Conservation (phyloP, 2,113 vertebrate genomes). For the Scolopax mira region DNA sequence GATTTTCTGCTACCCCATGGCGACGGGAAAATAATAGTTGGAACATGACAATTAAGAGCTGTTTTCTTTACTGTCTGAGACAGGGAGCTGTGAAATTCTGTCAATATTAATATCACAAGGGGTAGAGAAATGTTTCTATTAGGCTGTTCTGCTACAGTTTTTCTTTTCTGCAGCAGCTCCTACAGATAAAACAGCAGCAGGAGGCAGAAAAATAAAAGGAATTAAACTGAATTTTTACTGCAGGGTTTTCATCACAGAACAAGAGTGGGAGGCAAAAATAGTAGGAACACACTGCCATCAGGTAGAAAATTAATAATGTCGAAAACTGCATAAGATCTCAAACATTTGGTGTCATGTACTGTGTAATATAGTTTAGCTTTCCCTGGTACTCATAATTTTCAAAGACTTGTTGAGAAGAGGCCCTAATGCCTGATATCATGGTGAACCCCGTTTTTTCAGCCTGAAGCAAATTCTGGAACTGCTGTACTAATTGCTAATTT, state of each 20-base stretch:
- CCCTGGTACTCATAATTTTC: not conserved
- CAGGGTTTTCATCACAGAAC: conserved; percentile 17
- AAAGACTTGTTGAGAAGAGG: not conserved
- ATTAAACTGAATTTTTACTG: conserved; percentile 20
- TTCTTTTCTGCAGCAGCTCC: not conserved
- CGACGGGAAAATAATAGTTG: not conserved
- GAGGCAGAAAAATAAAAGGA: conserved; percentile 22
- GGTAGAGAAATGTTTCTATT: conserved; percentile 2
- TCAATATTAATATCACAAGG: not conserved
- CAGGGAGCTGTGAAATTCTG: not conserved
- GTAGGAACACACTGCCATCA: not conserved
- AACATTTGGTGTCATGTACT: not conserved
- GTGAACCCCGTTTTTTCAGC: not conserved
- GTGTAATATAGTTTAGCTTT: not conserved
- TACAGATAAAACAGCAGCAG: conserved; percentile 24
- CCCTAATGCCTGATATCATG: not conserved
- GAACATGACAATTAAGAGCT: conserved; percentile 10
- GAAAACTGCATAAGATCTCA: not conserved
- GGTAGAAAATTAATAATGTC: conserved; percentile 31
- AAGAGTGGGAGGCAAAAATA: conserved; percentile 41
- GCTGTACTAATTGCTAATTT: not conserved
- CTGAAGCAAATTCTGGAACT: not conserved
- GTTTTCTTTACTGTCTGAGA: conserved; percentile 33
- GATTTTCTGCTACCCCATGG: not conserved
- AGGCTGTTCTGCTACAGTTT: not conserved